Base-by-base conservation (phyloP, 2,888 invertebrate genomes). In the Galeopsomyia nigrocyanea region DNA sequence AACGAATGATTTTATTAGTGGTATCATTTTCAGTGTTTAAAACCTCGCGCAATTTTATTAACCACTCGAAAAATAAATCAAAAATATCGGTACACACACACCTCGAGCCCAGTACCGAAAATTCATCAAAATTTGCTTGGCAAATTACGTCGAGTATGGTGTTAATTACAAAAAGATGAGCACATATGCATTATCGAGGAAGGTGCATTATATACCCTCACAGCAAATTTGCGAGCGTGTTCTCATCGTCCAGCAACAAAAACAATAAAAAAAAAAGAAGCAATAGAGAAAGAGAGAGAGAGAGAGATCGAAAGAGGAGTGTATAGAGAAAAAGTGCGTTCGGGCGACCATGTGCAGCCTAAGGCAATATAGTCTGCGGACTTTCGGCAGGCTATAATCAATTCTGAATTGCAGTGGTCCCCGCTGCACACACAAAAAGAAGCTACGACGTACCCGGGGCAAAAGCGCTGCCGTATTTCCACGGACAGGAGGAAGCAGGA, bases 351-450 rank as follows among this genome's bases (percentile, higher is more conserved):
- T 53, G 53, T 17, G 13, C 17, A 53, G 19, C 39, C 39, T 39
- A 13, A 39, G 39, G 39, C 39, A 5, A 39, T 39, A 39, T 39
- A 39, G 39, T 39, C 39, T 39, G 80, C 82, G 78, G 79, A 83
- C 82, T 85, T 86, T 86, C 86, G 86, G 85, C 86, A 75, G 75
- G 73, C 73, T 75, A 68, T 71, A 75, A 75, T 75, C 75, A 73
- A 73, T 63, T 75, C 73, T 75, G 73, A 39, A 75, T 75, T 75
- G 82, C 80, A 79, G 63, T 26, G 67, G 49, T 22, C 3, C 31
- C 46, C 53, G 62, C 50, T 19, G 39, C 53, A 10, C 49, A 17
- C 49, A 78, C 66, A 62, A 26, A 50, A n/a, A 17, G 22, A 13
- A 26, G 61, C 22, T 39, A 47, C 17, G n/a, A 17, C n/a, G n/a